Conservation (phyloP, 2,888 invertebrate species). For the Galerucella calmariensis region DNA sequence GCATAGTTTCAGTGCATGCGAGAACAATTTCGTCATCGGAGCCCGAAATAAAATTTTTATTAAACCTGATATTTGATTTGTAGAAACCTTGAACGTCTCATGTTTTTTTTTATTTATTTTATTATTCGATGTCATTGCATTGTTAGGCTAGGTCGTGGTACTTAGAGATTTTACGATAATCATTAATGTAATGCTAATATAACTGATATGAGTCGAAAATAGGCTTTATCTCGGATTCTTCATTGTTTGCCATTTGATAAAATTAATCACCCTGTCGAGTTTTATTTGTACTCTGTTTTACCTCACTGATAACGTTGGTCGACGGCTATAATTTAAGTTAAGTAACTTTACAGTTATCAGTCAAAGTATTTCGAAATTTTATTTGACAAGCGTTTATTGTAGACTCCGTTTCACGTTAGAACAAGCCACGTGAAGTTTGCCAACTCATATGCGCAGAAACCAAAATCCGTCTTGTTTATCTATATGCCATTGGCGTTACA, state of each 20-base stretch:
- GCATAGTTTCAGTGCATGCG: constrained; percentile 13
- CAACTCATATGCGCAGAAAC: no score
- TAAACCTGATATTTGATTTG: constrained; percentile 28
- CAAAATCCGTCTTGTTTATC: no score
- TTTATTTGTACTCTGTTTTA: constrained; percentile 9
- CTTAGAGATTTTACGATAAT: constrained; percentile 27
- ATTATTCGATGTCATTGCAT: constrained; percentile 32
- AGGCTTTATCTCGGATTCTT: constrained; percentile 31
- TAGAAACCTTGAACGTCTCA: constrained; percentile 32
- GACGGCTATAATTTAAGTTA: not conserved
- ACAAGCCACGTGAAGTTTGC: no score
- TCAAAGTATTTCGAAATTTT: constrained; percentile 13
- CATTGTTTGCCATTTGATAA: constrained; percentile 43
- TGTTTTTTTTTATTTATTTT: constrained; percentile 25
- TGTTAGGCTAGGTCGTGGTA: constrained; percentile 37
- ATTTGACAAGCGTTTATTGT: no score
- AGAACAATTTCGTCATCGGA: constrained; percentile 15
- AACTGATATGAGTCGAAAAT: constrained; percentile 22
- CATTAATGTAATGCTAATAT: constrained; percentile 18
- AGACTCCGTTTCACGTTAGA: no score
- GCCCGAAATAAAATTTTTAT: constrained; percentile 18
- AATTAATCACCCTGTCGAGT: constrained; percentile 38
- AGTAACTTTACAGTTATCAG: not conserved
- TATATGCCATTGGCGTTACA: no score
- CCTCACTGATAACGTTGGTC: constrained; percentile 21